Evolutionary conservation across 2,888 invertebrate genomes (phyloP).

Genomic region (Callosobruchus maculatus): DNA sequence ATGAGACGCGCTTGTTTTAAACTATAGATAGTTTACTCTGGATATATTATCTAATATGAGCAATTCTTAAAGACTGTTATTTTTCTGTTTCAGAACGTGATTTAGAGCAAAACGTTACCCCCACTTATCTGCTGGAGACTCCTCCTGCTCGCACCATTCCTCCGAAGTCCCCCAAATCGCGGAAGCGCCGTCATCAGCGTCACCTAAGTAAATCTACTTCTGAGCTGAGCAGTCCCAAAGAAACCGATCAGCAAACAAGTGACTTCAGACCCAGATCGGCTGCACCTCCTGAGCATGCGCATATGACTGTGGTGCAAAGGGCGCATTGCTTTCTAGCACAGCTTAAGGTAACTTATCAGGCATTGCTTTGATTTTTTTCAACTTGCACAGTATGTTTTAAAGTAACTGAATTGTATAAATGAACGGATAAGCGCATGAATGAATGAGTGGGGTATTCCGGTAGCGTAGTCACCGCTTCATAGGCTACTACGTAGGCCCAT

Average conservation of each 20-base stretch:
- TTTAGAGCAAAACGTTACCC: conserved; percentile 42
- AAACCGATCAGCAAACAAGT: conserved; percentile 40
- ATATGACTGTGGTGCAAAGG: conserved; percentile 72
- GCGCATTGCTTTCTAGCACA: conserved; percentile 82
- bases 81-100: conserved; percentile 41
- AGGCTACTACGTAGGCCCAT: too few species aligned
- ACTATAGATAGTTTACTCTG: too few species aligned
- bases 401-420: too few species aligned
- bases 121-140: conserved; percentile 33
- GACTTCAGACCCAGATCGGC: conserved; percentile 53
- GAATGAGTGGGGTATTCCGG: too few species aligned
- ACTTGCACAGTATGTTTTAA: too few species aligned
- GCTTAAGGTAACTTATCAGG: conserved; percentile 57
- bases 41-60: too few species aligned
- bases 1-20: too few species aligned
- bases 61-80: too few species aligned
- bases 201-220: conserved; percentile 80
- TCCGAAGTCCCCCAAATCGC: background rate
- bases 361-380: too few species aligned
- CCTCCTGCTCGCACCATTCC: conserved; percentile 34
- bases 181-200: conserved; percentile 52
- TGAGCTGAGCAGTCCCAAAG: conserved; percentile 66
- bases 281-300: conserved; percentile 56
- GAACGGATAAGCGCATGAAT: too few species aligned
- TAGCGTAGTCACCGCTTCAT: too few species aligned